These are phyloP conservation scores for Ericerus pela DNA, from an alignment of 1,140 invertebrate species.

Conservation along the genomic window DNA sequence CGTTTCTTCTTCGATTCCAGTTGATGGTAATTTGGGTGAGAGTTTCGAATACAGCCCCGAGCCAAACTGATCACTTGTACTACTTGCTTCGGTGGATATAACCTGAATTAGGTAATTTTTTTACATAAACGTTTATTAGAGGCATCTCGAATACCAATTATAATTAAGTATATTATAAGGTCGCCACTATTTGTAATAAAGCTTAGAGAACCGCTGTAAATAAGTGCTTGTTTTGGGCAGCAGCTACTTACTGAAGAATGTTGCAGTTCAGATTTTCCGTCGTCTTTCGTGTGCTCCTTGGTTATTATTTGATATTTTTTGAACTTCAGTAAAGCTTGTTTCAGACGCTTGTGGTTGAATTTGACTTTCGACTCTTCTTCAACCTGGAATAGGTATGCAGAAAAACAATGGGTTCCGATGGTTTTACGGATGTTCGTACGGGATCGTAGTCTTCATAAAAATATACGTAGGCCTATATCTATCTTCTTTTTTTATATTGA, in stretches of 20 bases:
- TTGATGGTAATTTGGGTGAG: background rate
- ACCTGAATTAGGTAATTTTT: background rate
- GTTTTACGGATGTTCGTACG: no score
- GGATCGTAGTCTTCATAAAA: no score
- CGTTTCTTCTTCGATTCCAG: background rate
- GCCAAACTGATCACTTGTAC: background rate
- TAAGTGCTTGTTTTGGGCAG: no score
- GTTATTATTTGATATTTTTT: conserved; percentile 2
- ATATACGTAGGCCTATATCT: no score
- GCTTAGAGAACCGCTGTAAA: background rate
- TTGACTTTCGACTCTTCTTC: conserved; percentile 1
- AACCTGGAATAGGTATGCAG: background rate
- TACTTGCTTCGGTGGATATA: background rate
- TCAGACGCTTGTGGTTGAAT: conserved; percentile 1
- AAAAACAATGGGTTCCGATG: no score
- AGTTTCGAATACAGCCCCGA: background rate
- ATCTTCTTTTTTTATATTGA: no score
- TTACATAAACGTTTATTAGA: background rate
- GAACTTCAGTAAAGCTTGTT: background rate
- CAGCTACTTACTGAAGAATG: no score
- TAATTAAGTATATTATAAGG: no score
- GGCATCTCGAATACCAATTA: no score
- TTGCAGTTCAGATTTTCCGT: no score
- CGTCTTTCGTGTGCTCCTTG: background rate
- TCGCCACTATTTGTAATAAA: background rate